Conservation (phyloP, 2,797 vertebrate genomes). For the Gadopsis bispinosus region DNA sequence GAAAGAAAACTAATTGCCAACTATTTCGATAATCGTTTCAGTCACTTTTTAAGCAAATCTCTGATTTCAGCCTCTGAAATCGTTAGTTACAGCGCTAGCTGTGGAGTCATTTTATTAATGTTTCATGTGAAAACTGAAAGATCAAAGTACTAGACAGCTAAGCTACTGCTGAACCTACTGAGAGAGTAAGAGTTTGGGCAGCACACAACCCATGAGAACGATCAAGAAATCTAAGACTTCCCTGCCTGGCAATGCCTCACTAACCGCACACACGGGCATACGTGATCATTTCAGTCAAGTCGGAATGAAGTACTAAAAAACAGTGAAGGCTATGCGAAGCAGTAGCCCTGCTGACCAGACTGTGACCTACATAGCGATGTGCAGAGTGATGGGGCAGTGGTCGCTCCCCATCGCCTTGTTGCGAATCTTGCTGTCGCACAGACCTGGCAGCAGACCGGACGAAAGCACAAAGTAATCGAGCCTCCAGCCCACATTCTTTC, state of each 20-base stretch:
- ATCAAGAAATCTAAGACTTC: background rate
- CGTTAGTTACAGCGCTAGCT: too few relatives aligned
- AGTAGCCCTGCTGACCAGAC: background rate
- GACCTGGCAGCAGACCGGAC: slow-evolving; percentile 81
- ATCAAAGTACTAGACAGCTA: slow-evolving; percentile 15
- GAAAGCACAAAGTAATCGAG: slow-evolving; percentile 94
- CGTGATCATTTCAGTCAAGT: slow-evolving; percentile 16
- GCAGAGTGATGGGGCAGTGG: slow-evolving; percentile 93
- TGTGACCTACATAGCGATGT: slow-evolving; percentile 83
- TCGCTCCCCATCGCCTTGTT: slow-evolving; percentile 90
- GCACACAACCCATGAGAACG: background rate
- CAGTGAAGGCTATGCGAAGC: background rate
- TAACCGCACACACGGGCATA: slow-evolving; percentile 3
- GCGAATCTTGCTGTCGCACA: slow-evolving; percentile 94
- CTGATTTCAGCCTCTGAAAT: too few relatives aligned
- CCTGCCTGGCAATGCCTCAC: background rate
- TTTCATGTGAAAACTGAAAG: slow-evolving; percentile 22
- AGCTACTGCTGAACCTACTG: slow-evolving; percentile 21
- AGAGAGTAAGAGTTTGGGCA: slow-evolving; percentile 19
- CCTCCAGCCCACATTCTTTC: slow-evolving; percentile 93
- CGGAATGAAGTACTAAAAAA: slow-evolving; percentile 14
- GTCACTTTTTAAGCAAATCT: too few relatives aligned
- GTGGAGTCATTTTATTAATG: background rate
- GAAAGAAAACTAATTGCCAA: too few relatives aligned
- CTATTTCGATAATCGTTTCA: too few relatives aligned